A percentile compares a stretch with the other conserved stretches of the same genome.
These are phyloP conservation scores for Hetaerina titia DNA, from an alignment of 2,888 invertebrate species.

Conservation along the genomic window DNA sequence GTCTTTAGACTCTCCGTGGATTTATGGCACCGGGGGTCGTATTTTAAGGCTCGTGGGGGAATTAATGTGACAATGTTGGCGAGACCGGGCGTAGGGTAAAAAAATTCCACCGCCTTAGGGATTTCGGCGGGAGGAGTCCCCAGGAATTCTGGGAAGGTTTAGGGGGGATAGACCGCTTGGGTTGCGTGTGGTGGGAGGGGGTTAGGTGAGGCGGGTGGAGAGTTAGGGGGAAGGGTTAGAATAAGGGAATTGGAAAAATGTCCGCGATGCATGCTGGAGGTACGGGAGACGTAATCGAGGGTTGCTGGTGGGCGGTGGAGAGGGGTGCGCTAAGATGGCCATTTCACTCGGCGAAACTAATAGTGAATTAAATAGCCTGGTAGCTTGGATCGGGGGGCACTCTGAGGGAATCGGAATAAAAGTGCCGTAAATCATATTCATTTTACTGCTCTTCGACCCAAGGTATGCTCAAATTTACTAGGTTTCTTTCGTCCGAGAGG, in stretches of 20 bases:
- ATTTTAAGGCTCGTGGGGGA: conserved; percentile 40
- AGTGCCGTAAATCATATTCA: conserved; percentile 17
- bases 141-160: conserved; percentile 24
- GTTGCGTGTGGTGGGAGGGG: no score
- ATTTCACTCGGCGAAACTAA: background rate
- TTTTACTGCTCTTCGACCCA: background rate
- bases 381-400: background rate
- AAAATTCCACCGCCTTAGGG: background rate
- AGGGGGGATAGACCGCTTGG: no score
- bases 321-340: background rate
- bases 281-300: background rate
- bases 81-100: conserved; percentile 38
- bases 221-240: background rate
- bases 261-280: background rate
- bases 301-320: background rate
- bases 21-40: conserved; percentile 23
- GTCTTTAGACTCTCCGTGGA: background rate
- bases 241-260: conserved; percentile 41
- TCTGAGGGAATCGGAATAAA: background rate
- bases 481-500: no score
- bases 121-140: background rate
- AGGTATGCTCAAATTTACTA: no score
- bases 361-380: background rate
- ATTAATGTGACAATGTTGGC: conserved; percentile 50
- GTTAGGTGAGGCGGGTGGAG: background rate